These are phyloP conservation scores for Montipora cactus DNA, from an alignment of 64 coral and sea anemone species.

Conservation along the genomic window DNA sequence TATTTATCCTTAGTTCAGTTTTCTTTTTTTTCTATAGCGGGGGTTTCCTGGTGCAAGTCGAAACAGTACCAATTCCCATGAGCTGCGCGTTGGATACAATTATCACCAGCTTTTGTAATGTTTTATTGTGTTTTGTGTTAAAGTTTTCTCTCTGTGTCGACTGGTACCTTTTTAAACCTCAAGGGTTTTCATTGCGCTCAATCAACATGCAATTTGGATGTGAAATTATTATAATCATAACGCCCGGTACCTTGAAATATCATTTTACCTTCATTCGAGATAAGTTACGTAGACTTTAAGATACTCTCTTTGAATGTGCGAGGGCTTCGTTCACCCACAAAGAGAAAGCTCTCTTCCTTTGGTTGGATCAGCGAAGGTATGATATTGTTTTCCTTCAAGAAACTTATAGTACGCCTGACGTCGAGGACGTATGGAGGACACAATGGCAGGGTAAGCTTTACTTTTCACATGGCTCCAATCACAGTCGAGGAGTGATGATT, in stretches of 20 bases:
- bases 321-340: neutral
- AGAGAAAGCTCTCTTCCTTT: neutral
- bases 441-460: neutral
- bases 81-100: neutral
- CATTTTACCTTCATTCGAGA: neutral
- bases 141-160: neutral
- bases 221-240: neutral
- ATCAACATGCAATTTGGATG: no score
- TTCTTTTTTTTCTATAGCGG: neutral
- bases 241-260: neutral
- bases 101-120: neutral
- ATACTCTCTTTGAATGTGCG: neutral
- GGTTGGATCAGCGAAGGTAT: neutral
- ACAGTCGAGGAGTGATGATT: neutral
- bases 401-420: neutral
- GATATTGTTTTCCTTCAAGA: conserved; percentile 53
- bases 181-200: neutral
- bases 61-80: neutral
- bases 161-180: neutral
- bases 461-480: neutral
- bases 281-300: neutral
- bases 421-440: conserved; percentile 24
- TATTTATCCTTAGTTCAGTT: neutral
- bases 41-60: neutral
- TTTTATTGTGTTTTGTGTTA: neutral